These are phyloP conservation scores for Drosophila incognita DNA, from an alignment of 2,888 invertebrate genomes.

Conservation along the genomic window DNA sequence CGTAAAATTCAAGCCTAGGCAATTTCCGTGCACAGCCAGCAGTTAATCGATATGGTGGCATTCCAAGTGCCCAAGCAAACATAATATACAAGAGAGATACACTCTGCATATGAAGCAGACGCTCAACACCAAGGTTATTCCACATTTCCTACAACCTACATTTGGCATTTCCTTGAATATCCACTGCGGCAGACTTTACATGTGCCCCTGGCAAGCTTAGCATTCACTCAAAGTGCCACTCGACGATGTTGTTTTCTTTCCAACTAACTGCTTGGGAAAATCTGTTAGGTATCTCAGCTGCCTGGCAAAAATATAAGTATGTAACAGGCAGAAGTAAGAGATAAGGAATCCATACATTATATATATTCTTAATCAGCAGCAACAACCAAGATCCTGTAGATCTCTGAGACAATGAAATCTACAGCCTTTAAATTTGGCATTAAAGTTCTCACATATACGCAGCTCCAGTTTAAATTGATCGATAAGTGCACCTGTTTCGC, in stretches of 20 bases:
- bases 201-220: neutral
- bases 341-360: neutral
- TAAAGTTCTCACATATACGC: neutral
- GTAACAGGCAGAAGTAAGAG: neutral
- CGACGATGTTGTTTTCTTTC: neutral
- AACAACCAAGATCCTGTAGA: neutral
- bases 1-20: constrained; percentile 47
- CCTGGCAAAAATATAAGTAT: neutral
- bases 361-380: neutral
- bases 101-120: constrained; percentile 10
- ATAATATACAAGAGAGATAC: constrained; percentile 21
- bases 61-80: constrained; percentile 24
- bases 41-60: constrained; percentile 54
- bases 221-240: neutral
- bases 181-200: too few species aligned
- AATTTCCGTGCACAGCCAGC: constrained; percentile 29
- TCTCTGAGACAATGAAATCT: neutral
- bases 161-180: neutral
- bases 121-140: neutral
- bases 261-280: neutral
- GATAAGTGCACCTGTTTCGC: too few species aligned
- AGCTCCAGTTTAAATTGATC: neutral
- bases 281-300: neutral
- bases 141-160: neutral
- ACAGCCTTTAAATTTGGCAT: neutral